Conservation (phyloP, 2,113 vertebrate species). For the Megaceryle torquata region DNA sequence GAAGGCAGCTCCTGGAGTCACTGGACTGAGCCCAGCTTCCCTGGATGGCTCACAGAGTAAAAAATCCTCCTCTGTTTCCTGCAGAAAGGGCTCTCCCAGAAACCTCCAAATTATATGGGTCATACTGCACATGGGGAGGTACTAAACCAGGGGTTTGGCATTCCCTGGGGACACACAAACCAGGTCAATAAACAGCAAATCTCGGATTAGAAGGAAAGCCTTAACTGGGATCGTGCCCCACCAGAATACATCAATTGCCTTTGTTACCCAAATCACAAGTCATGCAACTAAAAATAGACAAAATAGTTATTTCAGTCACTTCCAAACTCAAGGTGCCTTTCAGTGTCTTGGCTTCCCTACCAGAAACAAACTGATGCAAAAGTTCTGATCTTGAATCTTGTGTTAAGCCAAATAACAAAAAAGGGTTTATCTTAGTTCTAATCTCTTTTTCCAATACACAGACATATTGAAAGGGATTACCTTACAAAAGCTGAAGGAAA, state of each 20-base stretch:
- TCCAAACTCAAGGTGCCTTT: background rate
- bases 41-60: background rate
- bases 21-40: background rate
- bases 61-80: background rate
- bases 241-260: background rate
- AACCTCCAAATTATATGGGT: background rate
- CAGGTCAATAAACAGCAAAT: background rate
- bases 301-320: background rate
- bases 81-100: background rate
- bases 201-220: background rate
- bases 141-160: background rate
- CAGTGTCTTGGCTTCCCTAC: background rate
- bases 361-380: background rate
- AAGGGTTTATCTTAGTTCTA: background rate
- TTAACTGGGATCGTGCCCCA: background rate
- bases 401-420: background rate
- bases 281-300: background rate
- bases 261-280: background rate
- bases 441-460: slow-evolving; percentile 15
- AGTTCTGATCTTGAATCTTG: background rate
- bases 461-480: background rate
- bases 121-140: background rate
- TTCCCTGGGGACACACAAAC: background rate
- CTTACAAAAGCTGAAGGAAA: background rate
- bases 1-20: background rate